Percentiles rank a stretch among this genome's conserved stretches.
These are phyloP conservation scores for Heliocidaris tuberculata DNA, from an alignment of 35 echinoderm and acorn worm genomes.

Conservation along the genomic window DNA sequence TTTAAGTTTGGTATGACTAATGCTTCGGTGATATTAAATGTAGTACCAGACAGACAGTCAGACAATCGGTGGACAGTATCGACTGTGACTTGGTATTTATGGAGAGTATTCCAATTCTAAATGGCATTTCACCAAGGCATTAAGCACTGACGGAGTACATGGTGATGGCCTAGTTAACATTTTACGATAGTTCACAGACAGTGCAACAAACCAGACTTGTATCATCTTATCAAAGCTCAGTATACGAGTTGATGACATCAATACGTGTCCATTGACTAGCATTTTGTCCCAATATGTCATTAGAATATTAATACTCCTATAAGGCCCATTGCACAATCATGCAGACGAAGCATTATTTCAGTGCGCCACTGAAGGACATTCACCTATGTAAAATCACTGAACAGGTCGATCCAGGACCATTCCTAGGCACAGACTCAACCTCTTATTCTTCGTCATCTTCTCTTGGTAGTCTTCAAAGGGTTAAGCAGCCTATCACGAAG, in stretches of 20 bases:
- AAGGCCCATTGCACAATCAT: too few species aligned
- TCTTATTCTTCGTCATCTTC: too few species aligned
- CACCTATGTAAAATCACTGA: too few species aligned
- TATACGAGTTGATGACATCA: neutral
- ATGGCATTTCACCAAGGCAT: too few species aligned
- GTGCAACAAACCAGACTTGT: neutral
- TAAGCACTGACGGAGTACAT: too few species aligned
- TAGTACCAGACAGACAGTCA: neutral
- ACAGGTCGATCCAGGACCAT: too few species aligned
- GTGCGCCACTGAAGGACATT: too few species aligned
- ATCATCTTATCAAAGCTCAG: neutral
- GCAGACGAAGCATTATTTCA: too few species aligned
- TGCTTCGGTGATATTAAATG: neutral
- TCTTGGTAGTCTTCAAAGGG: too few species aligned
- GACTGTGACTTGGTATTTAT: neutral
- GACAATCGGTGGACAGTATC: neutral
- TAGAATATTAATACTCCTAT: neutral
- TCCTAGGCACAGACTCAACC: too few species aligned
- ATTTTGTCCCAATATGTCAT: neutral
- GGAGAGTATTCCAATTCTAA: neutral
- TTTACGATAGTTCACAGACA: neutral
- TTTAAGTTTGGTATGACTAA: neutral
- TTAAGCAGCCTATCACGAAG: too few species aligned
- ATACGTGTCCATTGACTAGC: neutral
- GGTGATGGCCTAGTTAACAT: too few species aligned